phyloP scores from a whole-genome alignment of 2,113 vertebrate species.

The Scolopax mira region DNA sequence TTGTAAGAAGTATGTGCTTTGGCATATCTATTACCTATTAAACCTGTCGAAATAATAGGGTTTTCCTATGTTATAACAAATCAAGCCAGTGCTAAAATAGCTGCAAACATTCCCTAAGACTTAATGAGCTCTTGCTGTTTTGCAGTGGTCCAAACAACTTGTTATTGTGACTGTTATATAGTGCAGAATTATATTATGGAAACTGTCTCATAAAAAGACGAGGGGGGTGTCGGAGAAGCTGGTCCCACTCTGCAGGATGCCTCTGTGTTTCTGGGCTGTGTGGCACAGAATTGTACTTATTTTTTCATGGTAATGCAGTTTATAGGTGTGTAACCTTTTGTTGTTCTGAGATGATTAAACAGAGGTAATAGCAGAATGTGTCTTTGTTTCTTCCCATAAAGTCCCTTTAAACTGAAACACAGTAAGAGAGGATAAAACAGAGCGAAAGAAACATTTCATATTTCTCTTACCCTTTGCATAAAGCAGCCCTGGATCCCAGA shows the following conservation, averaged over 20 bases:
- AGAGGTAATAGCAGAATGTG: background rate
- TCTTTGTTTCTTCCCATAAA: background rate
- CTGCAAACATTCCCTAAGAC: slow-evolving; percentile 59
- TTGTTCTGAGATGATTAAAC: background rate
- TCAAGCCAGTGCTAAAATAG: slow-evolving; percentile 29
- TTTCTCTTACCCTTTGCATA: background rate
- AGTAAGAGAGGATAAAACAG: background rate
- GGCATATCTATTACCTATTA: slow-evolving; percentile 41
- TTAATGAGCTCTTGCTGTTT: slow-evolving; percentile 71
- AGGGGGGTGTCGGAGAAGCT: background rate
- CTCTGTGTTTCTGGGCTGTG: background rate
- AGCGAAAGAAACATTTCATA: background rate
- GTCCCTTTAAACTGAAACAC: background rate
- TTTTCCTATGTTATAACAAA: slow-evolving; percentile 61
- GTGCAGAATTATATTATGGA: slow-evolving; percentile 43
- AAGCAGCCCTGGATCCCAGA: background rate
- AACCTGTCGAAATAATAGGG: slow-evolving; percentile 36
- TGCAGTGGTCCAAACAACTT: slow-evolving; percentile 44
- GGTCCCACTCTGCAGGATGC: slow-evolving; percentile 1
- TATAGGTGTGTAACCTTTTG: background rate
- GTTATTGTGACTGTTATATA: slow-evolving; percentile 42
- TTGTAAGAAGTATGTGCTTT: slow-evolving; percentile 15
- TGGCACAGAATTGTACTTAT: background rate
- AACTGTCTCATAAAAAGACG: slow-evolving; percentile 40
- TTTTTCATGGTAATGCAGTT: background rate